Evolutionary conservation across 2,113 vertebrate genomes (phyloP).

Genomic region (Rhabdornis inornatus): DNA sequence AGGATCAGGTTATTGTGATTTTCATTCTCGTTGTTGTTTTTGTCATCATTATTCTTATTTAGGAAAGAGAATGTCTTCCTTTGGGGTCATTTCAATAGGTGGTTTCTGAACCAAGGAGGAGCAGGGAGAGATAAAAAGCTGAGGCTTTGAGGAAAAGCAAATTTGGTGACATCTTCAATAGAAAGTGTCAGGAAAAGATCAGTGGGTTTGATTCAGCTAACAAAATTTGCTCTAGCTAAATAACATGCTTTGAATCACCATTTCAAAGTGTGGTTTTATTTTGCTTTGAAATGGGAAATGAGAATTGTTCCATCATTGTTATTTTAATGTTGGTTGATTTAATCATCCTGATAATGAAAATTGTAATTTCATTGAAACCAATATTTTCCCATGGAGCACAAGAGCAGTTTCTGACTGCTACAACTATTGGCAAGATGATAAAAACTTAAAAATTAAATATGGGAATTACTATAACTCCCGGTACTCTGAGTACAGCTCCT

Average conservation of each 20-base stretch:
- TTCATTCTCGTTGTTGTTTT: background rate
- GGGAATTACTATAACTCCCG: background rate
- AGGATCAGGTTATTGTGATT: background rate
- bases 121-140: background rate
- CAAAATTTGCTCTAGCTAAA: background rate
- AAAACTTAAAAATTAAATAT: background rate
- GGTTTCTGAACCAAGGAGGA: background rate
- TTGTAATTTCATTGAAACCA: background rate
- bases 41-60: background rate
- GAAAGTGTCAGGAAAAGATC: background rate
- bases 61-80: background rate
- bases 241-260: conserved; percentile 3
- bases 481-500: background rate
- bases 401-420: background rate
- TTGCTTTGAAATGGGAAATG: conserved; percentile 16
- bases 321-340: conserved; percentile 6
- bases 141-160: background rate
- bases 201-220: background rate
- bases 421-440: background rate
- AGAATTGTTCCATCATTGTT: background rate
- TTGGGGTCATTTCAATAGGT: background rate
- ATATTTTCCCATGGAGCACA: background rate
- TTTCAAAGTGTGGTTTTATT: conserved; percentile 18
- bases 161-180: background rate
- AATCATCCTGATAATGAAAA: conserved; percentile 21